Conservation (phyloP, 2,113 vertebrate species). For the Oncorhynchus gorbuscha region DNA sequence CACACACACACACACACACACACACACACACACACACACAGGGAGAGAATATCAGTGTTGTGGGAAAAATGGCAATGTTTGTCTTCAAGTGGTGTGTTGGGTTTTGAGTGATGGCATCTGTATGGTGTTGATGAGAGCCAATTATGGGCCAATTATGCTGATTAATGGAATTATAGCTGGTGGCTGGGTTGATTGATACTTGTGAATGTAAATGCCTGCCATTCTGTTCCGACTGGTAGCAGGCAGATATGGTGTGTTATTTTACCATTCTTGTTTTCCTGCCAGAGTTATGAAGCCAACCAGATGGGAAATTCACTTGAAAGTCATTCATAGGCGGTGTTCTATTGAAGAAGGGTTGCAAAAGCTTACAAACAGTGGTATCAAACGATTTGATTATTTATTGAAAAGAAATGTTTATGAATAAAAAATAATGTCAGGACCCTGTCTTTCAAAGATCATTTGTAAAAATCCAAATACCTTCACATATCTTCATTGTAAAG, state of each 20-base stretch:
- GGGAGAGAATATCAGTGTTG: background rate
- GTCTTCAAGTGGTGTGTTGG: slow-evolving; percentile 15
- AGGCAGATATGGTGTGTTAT: background rate
- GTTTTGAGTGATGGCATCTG: slow-evolving; percentile 58
- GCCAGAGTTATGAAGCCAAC: background rate
- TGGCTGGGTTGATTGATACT: slow-evolving; percentile 49
- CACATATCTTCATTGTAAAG: too few relatives aligned
- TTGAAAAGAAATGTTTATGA: too few relatives aligned
- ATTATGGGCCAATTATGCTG: slow-evolving; percentile 64
- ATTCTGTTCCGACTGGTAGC: slow-evolving; percentile 28
- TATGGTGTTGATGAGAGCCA: slow-evolving; percentile 53
- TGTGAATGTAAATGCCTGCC: slow-evolving; percentile 40
- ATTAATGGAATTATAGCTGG: slow-evolving; percentile 63
- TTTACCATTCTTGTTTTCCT: background rate
- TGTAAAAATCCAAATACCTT: too few relatives aligned
- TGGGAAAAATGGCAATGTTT: background rate
- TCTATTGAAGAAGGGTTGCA: too few relatives aligned
- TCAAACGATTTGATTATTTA: too few relatives aligned
- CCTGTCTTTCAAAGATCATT: too few relatives aligned
- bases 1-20: too few relatives aligned
- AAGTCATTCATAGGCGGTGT: background rate
- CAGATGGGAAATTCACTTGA: background rate
- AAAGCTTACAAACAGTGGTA: too few relatives aligned
- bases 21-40: too few relatives aligned
- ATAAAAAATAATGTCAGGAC: too few relatives aligned